phyloP scores from a whole-genome alignment of 2,888 invertebrate species.

The Eremobia ochroleuca region DNA sequence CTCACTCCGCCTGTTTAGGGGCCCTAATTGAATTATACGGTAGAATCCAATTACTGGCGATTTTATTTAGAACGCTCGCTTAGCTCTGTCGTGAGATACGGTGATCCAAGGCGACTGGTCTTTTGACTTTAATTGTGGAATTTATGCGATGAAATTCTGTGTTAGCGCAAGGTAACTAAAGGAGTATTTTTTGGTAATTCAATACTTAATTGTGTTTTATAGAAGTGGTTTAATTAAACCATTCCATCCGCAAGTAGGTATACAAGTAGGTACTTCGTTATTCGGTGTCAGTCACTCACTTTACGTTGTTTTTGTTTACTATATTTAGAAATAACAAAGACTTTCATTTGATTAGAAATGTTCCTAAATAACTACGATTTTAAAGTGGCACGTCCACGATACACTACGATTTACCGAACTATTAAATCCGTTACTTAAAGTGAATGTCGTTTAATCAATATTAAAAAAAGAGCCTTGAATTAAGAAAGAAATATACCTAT shows the following conservation, averaged over 20 bases:
- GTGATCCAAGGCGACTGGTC: constrained; percentile 45
- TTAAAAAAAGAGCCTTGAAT: not conserved
- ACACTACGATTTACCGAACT: not conserved
- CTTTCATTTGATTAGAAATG: not conserved
- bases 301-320: not conserved
- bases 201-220: constrained; percentile 32
- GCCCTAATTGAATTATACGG: constrained; percentile 64
- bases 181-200: constrained; percentile 12
- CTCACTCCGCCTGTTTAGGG: constrained; percentile 45
- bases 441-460: not conserved
- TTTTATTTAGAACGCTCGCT: constrained; percentile 67
- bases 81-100: constrained; percentile 53
- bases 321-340: not conserved
- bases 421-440: not conserved
- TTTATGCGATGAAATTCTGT: constrained; percentile 44
- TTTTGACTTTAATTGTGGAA: constrained; percentile 56
- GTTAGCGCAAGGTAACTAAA: constrained; percentile 28
- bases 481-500: not conserved
- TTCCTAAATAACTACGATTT: not conserved
- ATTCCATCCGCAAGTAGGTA: not conserved
- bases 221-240: constrained; percentile 39
- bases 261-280: not conserved
- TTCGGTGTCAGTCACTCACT: not conserved
- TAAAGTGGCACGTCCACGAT: not conserved
- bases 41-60: constrained; percentile 72